Conservation (phyloP, 2,797 vertebrate species). For the Mallotus villosus region DNA sequence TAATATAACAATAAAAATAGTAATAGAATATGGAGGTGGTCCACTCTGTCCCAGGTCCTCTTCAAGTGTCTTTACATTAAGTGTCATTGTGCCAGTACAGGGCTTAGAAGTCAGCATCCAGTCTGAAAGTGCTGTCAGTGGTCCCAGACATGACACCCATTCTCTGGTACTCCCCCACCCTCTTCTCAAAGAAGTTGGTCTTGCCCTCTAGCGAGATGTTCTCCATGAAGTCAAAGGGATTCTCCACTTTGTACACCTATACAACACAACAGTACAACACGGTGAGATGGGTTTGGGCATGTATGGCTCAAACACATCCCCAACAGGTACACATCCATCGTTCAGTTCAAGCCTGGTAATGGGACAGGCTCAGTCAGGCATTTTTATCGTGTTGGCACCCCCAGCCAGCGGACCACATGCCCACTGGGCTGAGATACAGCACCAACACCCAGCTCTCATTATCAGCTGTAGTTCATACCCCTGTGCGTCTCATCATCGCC, state of each 20-base stretch:
- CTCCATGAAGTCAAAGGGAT: constrained; percentile 99
- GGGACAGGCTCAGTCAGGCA: constrained; percentile 63
- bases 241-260: constrained; percentile 89
- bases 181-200: constrained; percentile 98
- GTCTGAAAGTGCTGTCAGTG: constrained; percentile 86
- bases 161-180: constrained; percentile 94
- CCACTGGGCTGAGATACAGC: constrained; percentile 37
- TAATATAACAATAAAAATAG: not conserved
- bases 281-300: not conserved
- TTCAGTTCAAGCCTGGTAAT: not conserved
- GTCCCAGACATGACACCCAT: constrained; percentile 94
- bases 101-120: constrained; percentile 91
- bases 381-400: constrained; percentile 59
- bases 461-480: constrained; percentile 89
- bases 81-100: not conserved
- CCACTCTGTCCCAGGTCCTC: not conserved
- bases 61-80: constrained; percentile 26
- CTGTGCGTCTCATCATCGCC: constrained; percentile 79
- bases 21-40: not conserved
- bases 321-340: too few species aligned
- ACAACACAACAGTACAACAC: not conserved
- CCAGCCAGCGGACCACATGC: constrained; percentile 51
- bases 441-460: constrained; percentile 82
- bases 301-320: too few species aligned
- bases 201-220: constrained; percentile 98